Base-by-base conservation (phyloP, 2,797 vertebrate species). In the Phoeniculus purpureus region DNA sequence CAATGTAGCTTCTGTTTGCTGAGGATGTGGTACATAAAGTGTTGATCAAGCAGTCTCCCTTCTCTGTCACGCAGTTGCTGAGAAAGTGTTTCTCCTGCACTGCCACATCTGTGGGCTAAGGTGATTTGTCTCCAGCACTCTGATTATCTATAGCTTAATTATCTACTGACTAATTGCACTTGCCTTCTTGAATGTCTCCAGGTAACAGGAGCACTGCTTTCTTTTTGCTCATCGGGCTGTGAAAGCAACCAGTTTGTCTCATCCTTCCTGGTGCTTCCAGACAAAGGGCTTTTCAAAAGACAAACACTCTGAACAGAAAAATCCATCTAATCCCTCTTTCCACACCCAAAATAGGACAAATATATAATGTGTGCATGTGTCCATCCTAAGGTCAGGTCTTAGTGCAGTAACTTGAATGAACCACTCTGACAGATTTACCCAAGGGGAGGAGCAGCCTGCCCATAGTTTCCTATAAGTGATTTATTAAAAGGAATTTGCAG, bases 91-190 rank as follows among this genome's bases (percentile, higher is more conserved):
- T 97, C 96, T 95, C 97, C 95, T 97, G 95, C 95, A 92, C 95
- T 90, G 95, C 45, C 87, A 93, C 96, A 93, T 92, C 92, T 96
- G 91, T 85, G 90, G 91, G 95, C 95, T 95, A 79, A 94, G 88
- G 90, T 95, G 76, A 97, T 97, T 94, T 97, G 94, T 96, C 94
- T 97, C 85, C 82, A 88, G 76, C 86, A 88, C 92, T 94, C 96
- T 23, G 32, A 96, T 97, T 97, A 96, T 90, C 97, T 97, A 97
- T 97, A 97, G 96, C 97, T 98, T 98, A 98, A 98, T 98, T 98
- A 98, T 97, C 97, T 97, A 94, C 94, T 97, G 97, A 97, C 97
- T 98, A 98, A 98, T 97, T 98, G 97, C 95, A 87, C 78, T 95
- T 94, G 94, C 97, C 96, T 97, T 97, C 89, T 82, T 90, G 95